Conservation (phyloP, 2,113 vertebrate genomes). For the Coturnix japonica region DNA sequence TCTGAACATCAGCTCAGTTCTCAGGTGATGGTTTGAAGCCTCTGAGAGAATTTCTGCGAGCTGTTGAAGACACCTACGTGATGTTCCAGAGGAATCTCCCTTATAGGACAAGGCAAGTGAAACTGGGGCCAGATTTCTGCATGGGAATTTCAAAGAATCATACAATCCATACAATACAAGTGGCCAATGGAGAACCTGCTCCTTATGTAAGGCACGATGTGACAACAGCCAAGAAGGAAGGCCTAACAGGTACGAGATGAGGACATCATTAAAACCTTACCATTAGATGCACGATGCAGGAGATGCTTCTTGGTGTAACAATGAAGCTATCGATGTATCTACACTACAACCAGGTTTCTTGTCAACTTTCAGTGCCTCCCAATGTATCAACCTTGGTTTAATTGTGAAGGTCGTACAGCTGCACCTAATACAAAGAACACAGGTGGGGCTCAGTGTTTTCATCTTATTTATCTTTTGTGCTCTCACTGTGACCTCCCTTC, state of each 20-base stretch:
- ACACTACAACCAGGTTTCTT: background rate
- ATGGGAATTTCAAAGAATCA: background rate
- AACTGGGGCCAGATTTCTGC: background rate
- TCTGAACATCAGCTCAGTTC: background rate
- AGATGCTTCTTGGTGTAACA: background rate
- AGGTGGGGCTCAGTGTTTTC: background rate
- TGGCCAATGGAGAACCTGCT: background rate
- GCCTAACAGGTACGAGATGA: background rate
- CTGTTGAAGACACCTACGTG: background rate
- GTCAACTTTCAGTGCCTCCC: slow-evolving; percentile 16
- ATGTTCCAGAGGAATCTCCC: background rate
- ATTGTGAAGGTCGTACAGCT: background rate
- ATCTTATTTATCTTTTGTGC: background rate
- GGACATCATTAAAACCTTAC: background rate
- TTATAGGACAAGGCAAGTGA: background rate
- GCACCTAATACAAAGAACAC: background rate
- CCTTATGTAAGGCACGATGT: fast-evolving
- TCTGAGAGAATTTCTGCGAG: background rate
- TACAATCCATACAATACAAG: too few species aligned
- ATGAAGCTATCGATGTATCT: background rate
- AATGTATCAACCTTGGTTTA: background rate
- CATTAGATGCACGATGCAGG: background rate
- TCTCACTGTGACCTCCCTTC: background rate
- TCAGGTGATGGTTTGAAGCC: background rate
- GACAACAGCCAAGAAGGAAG: background rate